Conservation (phyloP, 2,797 vertebrate genomes). For the Liasis olivaceus region DNA sequence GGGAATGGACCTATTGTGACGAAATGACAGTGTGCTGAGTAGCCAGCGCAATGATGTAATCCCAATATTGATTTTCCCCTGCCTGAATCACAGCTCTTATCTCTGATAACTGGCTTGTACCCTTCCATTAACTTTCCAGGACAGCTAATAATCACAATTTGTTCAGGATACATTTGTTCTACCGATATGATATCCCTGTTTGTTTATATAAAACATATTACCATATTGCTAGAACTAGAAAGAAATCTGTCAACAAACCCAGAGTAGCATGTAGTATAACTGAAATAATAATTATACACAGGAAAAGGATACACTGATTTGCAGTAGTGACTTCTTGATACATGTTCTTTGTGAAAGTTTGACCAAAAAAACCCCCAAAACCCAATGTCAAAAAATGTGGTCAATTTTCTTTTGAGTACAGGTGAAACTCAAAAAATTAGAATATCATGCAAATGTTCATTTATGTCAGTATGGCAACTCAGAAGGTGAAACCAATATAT, state of each 20-base stretch:
- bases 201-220: background rate
- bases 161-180: background rate
- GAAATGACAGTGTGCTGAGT: background rate
- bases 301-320: background rate
- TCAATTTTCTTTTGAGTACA: background rate
- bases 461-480: no score
- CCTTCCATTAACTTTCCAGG: background rate
- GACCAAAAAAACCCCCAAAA: background rate
- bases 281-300: background rate
- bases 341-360: background rate
- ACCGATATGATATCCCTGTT: background rate
- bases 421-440: no score
- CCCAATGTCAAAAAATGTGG: background rate
- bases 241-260: background rate
- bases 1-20: background rate
- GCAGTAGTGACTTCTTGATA: background rate
- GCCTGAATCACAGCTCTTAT: background rate
- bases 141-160: background rate
- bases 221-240: background rate
- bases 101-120: background rate
- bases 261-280: background rate
- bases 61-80: background rate
- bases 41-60: background rate
- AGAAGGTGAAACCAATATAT: no score
- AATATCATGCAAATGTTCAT: no score